These are phyloP conservation scores for Panulirus ornatus DNA, from an alignment of 1,140 invertebrate species.

Conservation along the genomic window DNA sequence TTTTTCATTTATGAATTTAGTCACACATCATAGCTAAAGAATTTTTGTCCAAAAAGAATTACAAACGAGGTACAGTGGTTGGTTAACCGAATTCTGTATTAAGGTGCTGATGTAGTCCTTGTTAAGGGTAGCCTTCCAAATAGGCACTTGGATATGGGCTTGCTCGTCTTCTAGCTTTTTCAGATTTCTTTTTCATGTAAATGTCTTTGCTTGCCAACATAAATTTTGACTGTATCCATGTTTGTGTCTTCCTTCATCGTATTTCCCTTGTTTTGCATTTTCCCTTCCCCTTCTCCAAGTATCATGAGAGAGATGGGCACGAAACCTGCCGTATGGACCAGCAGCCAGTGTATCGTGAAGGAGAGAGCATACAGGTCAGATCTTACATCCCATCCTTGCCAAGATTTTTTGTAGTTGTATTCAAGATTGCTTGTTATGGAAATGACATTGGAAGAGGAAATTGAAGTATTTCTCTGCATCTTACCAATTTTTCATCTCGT, in stretches of 20 bases:
- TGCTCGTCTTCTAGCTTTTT: background rate
- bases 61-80: no score
- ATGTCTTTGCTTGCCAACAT: conserved; percentile 24
- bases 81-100: background rate
- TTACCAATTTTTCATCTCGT: background rate
- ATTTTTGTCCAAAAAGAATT: no score
- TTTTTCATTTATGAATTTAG: no score
- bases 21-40: no score
- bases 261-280: conserved; percentile 55
- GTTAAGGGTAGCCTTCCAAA: background rate
- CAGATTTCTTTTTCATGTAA: background rate
- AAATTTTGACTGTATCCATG: conserved; percentile 23
- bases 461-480: background rate
- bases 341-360: conserved; percentile 58
- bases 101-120: background rate
- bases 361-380: conserved; percentile 64
- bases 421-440: background rate
- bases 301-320: conserved; percentile 57
- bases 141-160: background rate
- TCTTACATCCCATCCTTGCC: background rate
- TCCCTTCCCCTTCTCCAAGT: conserved; percentile 49
- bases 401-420: background rate
- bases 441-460: background rate
- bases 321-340: conserved; percentile 48
- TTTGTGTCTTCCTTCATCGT: conserved; percentile 41